Base-by-base conservation (phyloP, 1,140 invertebrate species). In the Theocolax elegans region DNA sequence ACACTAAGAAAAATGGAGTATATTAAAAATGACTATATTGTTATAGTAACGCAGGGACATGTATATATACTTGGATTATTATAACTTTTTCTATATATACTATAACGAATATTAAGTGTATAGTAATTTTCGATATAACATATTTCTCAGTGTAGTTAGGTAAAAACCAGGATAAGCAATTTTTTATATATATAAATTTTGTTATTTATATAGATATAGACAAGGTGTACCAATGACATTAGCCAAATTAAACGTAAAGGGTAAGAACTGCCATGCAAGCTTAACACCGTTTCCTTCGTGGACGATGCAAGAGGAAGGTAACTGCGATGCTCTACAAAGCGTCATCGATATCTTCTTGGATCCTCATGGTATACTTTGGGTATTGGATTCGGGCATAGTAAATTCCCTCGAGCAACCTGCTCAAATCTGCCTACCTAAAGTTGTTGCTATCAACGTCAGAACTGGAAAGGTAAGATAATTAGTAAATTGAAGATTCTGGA, bases 361-460 rank as follows among this genome's bases (percentile, higher is more conserved):
- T 79, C 73, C 77, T 12, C 79, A 89, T 76, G 89, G 88, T 68
- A 87, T 90, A 17, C 77, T 92, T 1, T 93, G 92, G 91, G 86
- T 88, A 1, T 81, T 93, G 60, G 91, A 92, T 74, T 86, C 87
- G 38, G 91, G 91, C 40, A 85, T 91, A 42, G 87, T 90, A 1
- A 90, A 92, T 72, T 91, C 89, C 0, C 74, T 91, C 49, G 87
- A 89, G 59, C 84, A 88, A 38, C 90, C 91, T 0, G 84, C 89
- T 1, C 87, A 88, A 7, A 86, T 87, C 15, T 91, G 90, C 71
- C 81, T 86, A 9, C 90, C 91, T 0, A 93, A 92, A 81, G 87
- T 92, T 19, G 87, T 91, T 7, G 90, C 88, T n/a, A 83, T 92
- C 49, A 87, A 88, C 29, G 72, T 88, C 7, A 84, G 85, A 67